A percentile compares a stretch with the other conserved stretches of the same genome.
Conservation (phyloP, 2,888 invertebrate species). For the Dynastes tityus region DNA sequence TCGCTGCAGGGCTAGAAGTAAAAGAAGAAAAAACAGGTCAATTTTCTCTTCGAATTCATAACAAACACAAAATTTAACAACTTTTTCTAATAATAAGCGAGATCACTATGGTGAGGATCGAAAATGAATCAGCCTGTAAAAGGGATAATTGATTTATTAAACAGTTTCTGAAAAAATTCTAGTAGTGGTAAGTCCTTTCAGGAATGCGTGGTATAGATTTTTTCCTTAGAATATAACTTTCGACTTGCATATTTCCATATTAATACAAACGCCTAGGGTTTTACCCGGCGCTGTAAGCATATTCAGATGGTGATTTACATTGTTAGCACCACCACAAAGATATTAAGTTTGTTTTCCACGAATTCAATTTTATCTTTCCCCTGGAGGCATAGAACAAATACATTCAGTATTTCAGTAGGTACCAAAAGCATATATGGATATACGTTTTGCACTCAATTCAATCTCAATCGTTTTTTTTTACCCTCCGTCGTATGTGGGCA, state of each 20-base stretch:
- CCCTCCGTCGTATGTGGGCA: background rate
- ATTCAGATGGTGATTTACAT: constrained; percentile 59
- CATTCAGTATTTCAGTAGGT: background rate
- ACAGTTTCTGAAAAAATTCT: too few species aligned
- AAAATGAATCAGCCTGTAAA: too few species aligned
- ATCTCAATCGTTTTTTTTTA: constrained; percentile 48
- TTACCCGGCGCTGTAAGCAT: background rate
- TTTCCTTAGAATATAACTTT: background rate
- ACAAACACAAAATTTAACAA: too few species aligned
- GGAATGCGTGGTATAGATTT: constrained; percentile 2
- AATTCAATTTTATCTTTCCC: constrained; percentile 58
- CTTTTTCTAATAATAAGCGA: too few species aligned
- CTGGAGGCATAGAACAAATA: constrained; percentile 51
- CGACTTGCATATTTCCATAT: constrained; percentile 10
- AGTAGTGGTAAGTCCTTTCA: background rate
- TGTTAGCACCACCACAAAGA: constrained; percentile 54
- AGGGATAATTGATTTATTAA: too few species aligned
- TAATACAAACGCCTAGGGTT: constrained; percentile 10
- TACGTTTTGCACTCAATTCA: constrained; percentile 53
- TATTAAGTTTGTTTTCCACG: constrained; percentile 58
- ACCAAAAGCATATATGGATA: constrained; percentile 2
- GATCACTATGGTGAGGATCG: too few species aligned
- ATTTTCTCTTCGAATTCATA: too few species aligned
- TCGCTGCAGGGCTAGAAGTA: too few species aligned
- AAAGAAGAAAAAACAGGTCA: too few species aligned